Evolutionary conservation across 1,140 invertebrate genomes (phyloP), one percentile per base, ranked within the genome.

Genomic region (Brachionus sp.): DNA sequence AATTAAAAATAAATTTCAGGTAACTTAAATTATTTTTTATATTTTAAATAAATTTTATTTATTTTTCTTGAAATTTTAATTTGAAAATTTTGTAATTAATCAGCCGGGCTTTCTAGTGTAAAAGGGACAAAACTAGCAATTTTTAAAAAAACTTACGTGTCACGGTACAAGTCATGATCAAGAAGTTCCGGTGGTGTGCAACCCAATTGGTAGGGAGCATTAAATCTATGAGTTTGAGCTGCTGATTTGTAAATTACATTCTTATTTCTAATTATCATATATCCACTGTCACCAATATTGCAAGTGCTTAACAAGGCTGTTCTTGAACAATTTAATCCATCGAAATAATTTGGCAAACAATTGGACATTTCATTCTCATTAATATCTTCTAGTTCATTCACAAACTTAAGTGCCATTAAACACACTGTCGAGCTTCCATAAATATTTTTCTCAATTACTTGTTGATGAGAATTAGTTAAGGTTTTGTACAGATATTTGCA

Each of bases 251-350:
- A 94, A 25, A 98, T 92, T 12, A 98, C 92, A 85, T 94, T 91
- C 23, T 90, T 91, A 78, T 93, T 91, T 19, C 96, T 91, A 53
- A 98, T 94, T 44, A 98, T 92, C 88, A 98, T 92, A 88, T 95
- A 98, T n/a, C 96, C 97, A 87, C 95, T 97, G 89, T 98, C 97
- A 13, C 97, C 97, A 85, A 98, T 95, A 90, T 98, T 98, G 12
- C 96, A 96, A 6, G 96, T 94, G 86, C 80, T 66, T 29, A 80
- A 66, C 13, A 57, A 29, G 23, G 13, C 33, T 9, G 35, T 62
- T 19, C 13, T 77, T 19, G 6, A 25, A 53, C 35, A 19, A 42
- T 25, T 46, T 7, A 25, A 46, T n/a, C 19, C 35, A 29, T 35
- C 37, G 13, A 12, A 29, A 35, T 35, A 12, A 42, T 73, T 35